Conservation (phyloP, 2,113 vertebrate species). For the Pandion haliaetus region DNA sequence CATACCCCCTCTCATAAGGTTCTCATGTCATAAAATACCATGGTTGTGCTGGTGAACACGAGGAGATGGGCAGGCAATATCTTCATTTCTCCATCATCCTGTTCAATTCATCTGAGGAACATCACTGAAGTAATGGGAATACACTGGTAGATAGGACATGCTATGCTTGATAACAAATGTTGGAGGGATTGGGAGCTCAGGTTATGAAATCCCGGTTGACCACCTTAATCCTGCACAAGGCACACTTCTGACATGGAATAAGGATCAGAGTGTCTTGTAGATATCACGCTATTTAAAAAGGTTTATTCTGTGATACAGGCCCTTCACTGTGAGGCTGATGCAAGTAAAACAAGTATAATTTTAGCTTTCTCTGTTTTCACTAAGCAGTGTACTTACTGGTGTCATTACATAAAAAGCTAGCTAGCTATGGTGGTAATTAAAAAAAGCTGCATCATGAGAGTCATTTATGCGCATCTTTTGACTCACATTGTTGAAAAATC, state of each 20-base stretch:
- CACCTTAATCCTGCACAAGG: background rate
- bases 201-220: background rate
- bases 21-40: background rate
- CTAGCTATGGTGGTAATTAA: background rate
- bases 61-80: background rate
- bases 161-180: background rate
- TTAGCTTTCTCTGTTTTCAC: background rate
- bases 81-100: background rate
- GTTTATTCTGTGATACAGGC: background rate
- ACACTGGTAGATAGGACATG: background rate
- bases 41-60: background rate
- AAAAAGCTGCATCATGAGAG: background rate
- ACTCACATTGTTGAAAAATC: conserved; percentile 3
- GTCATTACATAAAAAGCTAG: background rate
- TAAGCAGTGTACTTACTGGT: background rate
- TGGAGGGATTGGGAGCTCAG: background rate
- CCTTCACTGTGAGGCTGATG: background rate
- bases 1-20: background rate
- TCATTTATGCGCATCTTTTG: background rate
- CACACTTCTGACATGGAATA: background rate
- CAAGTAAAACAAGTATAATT: background rate
- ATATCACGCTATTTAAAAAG: background rate
- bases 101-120: background rate
- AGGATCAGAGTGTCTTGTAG: background rate
- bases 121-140: background rate